phyloP scores from a whole-genome alignment of 1,140 invertebrate genomes.

The Drosophila micromelanica region DNA sequence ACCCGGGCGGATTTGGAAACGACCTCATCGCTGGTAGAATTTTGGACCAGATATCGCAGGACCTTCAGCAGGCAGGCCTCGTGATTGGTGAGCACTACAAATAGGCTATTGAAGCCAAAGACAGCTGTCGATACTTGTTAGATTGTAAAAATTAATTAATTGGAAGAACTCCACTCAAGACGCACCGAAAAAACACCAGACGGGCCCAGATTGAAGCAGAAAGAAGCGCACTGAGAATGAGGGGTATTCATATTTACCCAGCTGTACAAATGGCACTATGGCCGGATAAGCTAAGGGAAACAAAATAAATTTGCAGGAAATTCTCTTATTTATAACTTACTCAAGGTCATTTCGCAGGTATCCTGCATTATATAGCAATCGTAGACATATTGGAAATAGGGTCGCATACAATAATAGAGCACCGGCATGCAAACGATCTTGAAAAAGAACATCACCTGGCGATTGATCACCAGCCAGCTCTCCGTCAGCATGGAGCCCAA shows the following conservation, averaged over 20 bases:
- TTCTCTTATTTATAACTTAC: constrained; percentile 19
- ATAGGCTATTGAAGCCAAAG: constrained; percentile 69
- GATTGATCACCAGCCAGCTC: constrained; percentile 58
- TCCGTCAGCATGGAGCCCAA: constrained; percentile 43
- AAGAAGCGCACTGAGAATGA: constrained; percentile 64
- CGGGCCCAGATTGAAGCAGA: constrained; percentile 52
- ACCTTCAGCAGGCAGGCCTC: constrained; percentile 60
- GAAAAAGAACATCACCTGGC: constrained; percentile 70
- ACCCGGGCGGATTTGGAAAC: constrained; percentile 44
- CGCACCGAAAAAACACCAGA: constrained; percentile 67
- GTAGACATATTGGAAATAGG: constrained; percentile 67
- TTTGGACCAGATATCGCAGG: constrained; percentile 48
- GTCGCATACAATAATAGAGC: constrained; percentile 54
- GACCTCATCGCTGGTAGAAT: constrained; percentile 51
- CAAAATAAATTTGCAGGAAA: neutral
- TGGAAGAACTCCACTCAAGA: no score
- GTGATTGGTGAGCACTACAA: constrained; percentile 63
- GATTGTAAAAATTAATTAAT: neutral
- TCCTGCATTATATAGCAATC: constrained; percentile 62
- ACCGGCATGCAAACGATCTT: constrained; percentile 71
- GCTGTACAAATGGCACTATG: constrained; percentile 52
- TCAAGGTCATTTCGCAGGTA: constrained; percentile 63
- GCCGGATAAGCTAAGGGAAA: constrained; percentile 58
- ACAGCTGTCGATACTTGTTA: constrained; percentile 36
- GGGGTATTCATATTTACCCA: constrained; percentile 55